A percentile compares a stretch with the other conserved stretches of the same genome.
Evolutionary conservation across 2,888 invertebrate species (phyloP).

Genomic region (Pseudanteris insignis): DNA sequence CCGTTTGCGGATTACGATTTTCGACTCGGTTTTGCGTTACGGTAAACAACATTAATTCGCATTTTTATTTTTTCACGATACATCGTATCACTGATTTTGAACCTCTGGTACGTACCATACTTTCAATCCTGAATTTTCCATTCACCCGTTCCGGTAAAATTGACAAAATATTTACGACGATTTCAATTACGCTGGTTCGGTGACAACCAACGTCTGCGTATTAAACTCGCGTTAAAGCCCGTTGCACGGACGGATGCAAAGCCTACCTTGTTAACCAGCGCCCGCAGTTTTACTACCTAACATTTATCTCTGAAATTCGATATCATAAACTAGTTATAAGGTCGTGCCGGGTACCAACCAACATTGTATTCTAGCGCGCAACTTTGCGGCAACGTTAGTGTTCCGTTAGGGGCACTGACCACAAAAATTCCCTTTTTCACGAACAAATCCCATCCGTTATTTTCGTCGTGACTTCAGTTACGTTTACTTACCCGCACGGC

Average conservation of each 20-base stretch:
- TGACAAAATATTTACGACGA: too few relatives aligned
- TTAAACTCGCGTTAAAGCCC: too few relatives aligned
- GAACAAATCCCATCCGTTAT: slow-evolving; percentile 16
- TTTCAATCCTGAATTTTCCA: too few relatives aligned
- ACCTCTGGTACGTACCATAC: too few relatives aligned
- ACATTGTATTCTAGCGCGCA: slow-evolving; percentile 7
- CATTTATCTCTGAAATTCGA: slow-evolving; percentile 27
- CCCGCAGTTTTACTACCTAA: slow-evolving; percentile 13
- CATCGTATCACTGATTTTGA: too few relatives aligned
- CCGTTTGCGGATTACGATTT: too few relatives aligned
- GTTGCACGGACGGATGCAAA: slow-evolving; percentile 3
- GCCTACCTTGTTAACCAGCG: slow-evolving; percentile 4
- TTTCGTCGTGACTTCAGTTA: slow-evolving; percentile 6
- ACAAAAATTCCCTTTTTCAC: slow-evolving; percentile 25
- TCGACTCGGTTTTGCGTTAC: too few relatives aligned
- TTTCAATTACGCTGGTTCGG: too few relatives aligned
- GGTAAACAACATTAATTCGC: too few relatives aligned
- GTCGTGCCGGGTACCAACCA: slow-evolving; percentile 7
- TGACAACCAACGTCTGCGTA: too few relatives aligned
- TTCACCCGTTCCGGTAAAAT: too few relatives aligned
- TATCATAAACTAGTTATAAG: slow-evolving; percentile 24
- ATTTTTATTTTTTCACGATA: too few relatives aligned
- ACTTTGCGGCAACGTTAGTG: slow-evolving; percentile 12
- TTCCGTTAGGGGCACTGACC: slow-evolving; percentile 32
- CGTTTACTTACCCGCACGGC: neutral